phyloP scores from a whole-genome alignment of 2,113 vertebrate species.

The Meleagris gallopavo region DNA sequence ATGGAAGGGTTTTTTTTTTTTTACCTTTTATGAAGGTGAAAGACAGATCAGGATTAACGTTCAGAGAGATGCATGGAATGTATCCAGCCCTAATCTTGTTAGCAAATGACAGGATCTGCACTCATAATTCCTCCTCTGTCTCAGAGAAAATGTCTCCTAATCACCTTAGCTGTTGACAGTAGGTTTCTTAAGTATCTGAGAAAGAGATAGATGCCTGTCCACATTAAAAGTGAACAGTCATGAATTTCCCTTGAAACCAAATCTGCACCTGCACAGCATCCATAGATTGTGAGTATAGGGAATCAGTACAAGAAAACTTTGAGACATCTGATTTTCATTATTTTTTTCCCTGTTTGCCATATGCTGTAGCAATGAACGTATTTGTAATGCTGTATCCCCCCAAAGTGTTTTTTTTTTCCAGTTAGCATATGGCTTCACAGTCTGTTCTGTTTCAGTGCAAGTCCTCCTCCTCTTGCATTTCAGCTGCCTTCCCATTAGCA shows the following conservation, averaged over 20 bases:
- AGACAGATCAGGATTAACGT: constrained; percentile 10
- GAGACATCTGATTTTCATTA: constrained; percentile 45
- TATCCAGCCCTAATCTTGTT: constrained; percentile 47
- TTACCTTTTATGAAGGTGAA: constrained; percentile 22
- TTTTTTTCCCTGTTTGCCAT: not conserved
- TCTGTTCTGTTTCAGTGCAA: not conserved
- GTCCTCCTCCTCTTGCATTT: constrained; percentile 22
- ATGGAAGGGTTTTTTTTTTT: not conserved
- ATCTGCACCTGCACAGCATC: constrained; percentile 25
- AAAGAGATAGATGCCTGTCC: constrained; percentile 53
- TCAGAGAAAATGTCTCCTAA: constrained; percentile 22
- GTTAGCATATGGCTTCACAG: constrained; percentile 21
- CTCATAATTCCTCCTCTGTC: not conserved
- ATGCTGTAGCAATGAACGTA: not conserved
- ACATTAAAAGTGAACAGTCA: constrained; percentile 10
- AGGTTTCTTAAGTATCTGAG: constrained; percentile 41
- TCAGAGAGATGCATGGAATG: not conserved
- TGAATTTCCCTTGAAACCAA: constrained; percentile 22
- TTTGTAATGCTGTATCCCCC: constrained; percentile 7
- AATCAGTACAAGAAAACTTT: not conserved
- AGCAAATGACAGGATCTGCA: constrained; percentile 12
- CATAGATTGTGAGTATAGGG: not conserved
- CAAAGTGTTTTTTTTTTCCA: constrained; percentile 43
- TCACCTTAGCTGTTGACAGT: constrained; percentile 35
- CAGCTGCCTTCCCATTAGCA: not conserved